Percentiles rank a stretch among this genome's conserved stretches.
These are phyloP conservation scores for Mormyrops boulengeri DNA, from an alignment of 2,797 vertebrate genomes.

Conservation along the genomic window DNA sequence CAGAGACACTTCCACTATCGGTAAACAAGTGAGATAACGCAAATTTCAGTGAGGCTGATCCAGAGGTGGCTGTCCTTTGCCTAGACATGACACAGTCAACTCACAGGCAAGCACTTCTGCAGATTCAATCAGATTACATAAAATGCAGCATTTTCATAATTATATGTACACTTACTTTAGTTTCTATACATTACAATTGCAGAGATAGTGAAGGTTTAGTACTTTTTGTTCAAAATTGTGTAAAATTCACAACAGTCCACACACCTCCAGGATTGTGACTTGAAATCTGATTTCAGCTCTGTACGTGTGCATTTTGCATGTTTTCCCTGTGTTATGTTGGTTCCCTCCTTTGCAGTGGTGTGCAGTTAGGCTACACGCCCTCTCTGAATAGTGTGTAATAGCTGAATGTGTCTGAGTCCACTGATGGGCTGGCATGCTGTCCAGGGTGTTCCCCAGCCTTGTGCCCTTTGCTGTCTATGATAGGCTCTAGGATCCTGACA, in stretches of 20 bases:
- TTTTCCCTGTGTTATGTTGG: not conserved
- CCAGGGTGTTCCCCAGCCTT: not conserved
- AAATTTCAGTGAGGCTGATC: constrained; percentile 39
- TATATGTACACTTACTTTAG: not conserved
- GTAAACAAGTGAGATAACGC: constrained; percentile 48
- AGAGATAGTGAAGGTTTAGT: not conserved
- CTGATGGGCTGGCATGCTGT: not conserved
- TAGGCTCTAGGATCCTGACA: not conserved
- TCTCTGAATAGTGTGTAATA: not conserved
- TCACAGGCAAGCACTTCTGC: not conserved
- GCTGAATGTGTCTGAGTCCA: not conserved
- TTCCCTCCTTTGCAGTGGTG: not conserved
- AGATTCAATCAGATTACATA: not conserved
- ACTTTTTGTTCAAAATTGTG: not conserved
- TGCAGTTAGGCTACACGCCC: not conserved
- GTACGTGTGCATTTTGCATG: not conserved
- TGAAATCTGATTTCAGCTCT: not conserved
- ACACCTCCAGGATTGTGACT: not conserved
- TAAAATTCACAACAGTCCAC: not conserved
- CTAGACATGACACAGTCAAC: not conserved
- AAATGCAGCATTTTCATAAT: not conserved
- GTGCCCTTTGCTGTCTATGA: not conserved
- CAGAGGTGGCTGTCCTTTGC: not conserved
- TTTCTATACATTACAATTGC: not conserved
- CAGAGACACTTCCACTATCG: constrained; percentile 42